These are phyloP conservation scores for Cistogaster globosa DNA, from an alignment of 2,888 invertebrate genomes.

Conservation along the genomic window DNA sequence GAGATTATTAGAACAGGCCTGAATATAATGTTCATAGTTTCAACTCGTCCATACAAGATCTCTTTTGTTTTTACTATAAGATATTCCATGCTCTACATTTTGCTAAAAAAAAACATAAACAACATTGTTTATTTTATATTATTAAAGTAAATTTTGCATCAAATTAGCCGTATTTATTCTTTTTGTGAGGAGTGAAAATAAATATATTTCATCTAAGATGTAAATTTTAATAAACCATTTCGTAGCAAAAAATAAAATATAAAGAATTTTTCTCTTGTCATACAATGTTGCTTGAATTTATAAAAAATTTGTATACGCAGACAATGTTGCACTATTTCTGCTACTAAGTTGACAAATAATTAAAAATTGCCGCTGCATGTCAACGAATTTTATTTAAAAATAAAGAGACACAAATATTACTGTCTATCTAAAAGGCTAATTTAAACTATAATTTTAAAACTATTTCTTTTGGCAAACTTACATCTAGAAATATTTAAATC, in stretches of 20 bases:
- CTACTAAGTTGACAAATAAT: constrained; percentile 43
- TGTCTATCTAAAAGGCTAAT: constrained; percentile 42
- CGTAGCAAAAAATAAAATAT: constrained; percentile 2
- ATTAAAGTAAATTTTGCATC: no score
- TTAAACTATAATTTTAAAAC: constrained; percentile 24
- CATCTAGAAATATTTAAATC: not conserved
- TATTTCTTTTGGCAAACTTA: constrained; percentile 6
- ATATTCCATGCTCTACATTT: no score
- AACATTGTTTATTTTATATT: no score
- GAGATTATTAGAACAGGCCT: no score
- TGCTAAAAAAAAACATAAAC: no score
- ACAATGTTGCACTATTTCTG: not conserved
- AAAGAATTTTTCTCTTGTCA: no score
- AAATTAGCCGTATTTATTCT: no score
- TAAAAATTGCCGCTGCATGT: constrained; percentile 14
- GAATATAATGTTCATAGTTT: no score
- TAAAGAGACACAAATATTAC: constrained; percentile 76
- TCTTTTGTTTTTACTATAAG: no score
- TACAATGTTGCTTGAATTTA: constrained; percentile 37
- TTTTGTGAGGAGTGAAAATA: no score
- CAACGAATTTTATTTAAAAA: constrained; percentile 64
- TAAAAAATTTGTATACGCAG: not conserved
- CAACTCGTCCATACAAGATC: no score
- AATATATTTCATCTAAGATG: no score
- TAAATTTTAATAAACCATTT: constrained; percentile 11